Evolutionary conservation across 2,888 invertebrate species (phyloP).

Genomic region (Lamproptera curius): DNA sequence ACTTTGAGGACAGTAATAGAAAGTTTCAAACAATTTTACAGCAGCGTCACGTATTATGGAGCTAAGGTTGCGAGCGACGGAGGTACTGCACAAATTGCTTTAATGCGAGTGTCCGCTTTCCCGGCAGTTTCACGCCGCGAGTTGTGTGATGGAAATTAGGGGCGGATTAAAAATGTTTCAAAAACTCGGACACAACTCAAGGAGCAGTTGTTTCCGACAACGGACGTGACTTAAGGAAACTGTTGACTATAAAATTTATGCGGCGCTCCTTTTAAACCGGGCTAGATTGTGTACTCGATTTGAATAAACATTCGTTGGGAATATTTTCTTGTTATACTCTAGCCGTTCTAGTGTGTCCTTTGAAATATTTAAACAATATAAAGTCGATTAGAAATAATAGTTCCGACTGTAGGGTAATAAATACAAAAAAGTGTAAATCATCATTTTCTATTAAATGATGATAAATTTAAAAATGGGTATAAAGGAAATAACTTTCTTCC

Average conservation of each 20-base stretch:
- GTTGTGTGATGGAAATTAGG: constrained; percentile 35
- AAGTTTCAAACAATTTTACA: constrained; percentile 26
- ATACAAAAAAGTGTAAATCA: too few species aligned
- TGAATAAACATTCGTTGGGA: background rate
- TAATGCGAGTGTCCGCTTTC: constrained; percentile 24
- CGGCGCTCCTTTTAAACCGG: constrained; percentile 22
- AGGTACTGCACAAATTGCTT: constrained; percentile 24
- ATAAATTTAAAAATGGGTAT: too few species aligned
- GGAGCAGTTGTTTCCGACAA: constrained; percentile 61
- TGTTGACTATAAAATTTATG: constrained; percentile 34
- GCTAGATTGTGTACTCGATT: constrained; percentile 5
- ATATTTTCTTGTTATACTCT: too few species aligned
- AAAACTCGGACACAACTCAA: constrained; percentile 53
- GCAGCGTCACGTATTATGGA: constrained; percentile 23
- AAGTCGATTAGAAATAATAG: too few species aligned
- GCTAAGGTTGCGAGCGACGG: constrained; percentile 20
- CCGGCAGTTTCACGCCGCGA: constrained; percentile 25
- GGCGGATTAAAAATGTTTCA: constrained; percentile 45
- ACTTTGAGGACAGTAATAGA: constrained; percentile 21
- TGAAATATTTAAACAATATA: too few species aligned
- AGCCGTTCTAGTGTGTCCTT: too few species aligned
- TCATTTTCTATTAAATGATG: too few species aligned
- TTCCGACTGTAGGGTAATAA: too few species aligned
- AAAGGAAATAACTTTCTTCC: too few species aligned
- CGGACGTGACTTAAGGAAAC: constrained; percentile 51